Evolutionary conservation across 2,888 invertebrate genomes (phyloP).

Genomic region (Tyria jacobaeae): DNA sequence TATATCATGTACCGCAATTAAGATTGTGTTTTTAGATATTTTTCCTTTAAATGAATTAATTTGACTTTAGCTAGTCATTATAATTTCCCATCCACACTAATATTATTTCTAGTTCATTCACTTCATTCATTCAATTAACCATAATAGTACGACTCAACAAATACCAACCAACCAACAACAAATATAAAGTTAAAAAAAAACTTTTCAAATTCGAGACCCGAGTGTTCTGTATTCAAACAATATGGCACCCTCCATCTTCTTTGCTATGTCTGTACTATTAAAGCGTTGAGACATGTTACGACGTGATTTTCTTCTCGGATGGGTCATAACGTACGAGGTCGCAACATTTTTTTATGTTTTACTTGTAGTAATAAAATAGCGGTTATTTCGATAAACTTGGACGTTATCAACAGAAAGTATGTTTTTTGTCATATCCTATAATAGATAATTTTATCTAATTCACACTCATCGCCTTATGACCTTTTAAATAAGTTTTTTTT

Average conservation of each 20-base stretch:
- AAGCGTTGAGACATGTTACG: background rate
- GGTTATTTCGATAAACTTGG: constrained; percentile 25
- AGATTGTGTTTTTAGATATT: no score
- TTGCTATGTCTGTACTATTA: background rate
- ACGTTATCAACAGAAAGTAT: constrained; percentile 21
- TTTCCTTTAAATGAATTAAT: no score
- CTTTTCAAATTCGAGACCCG: constrained; percentile 4
- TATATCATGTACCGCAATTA: no score
- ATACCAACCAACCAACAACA: background rate
- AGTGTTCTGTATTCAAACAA: constrained; percentile 18
- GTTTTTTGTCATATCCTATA: constrained; percentile 22
- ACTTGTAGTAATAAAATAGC: constrained; percentile 17
- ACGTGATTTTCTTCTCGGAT: constrained; percentile 26
- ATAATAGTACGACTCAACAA: background rate
- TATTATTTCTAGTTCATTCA: background rate
- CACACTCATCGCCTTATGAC: background rate
- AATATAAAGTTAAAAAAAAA: background rate
- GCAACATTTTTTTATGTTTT: constrained; percentile 24
- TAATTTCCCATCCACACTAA: background rate
- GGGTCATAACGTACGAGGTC: constrained; percentile 15
- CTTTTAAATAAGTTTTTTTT: background rate
- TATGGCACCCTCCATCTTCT: constrained; percentile 16
- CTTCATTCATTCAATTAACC: background rate
- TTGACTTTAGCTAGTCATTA: no score
- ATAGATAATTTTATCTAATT: constrained; percentile 3